Evolutionary conservation across 2,113 vertebrate species (phyloP), one percentile per base, ranked within the genome.

Genomic region (Empidonax traillii): DNA sequence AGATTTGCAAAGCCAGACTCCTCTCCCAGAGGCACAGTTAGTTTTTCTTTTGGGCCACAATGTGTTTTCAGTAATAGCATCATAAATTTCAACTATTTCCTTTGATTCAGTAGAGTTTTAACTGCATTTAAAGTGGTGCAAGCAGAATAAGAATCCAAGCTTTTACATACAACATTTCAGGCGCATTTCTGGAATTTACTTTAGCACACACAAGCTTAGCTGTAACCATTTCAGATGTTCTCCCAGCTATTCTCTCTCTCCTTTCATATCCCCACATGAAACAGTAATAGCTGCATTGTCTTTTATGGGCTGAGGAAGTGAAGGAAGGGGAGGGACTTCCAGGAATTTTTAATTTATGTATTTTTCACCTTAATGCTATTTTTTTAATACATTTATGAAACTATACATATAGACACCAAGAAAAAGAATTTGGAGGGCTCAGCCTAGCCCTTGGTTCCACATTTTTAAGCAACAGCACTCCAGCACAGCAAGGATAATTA

Each of bases 261-360:
- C 61, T 68, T 94, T 96, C 93, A 73, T 90, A 90, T n/a, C 73
- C 41, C 63, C 77, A 58, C 53, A 75, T 4, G 8, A 74, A 94
- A 91, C 69, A 72, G 73, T 35, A 92, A 93, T 49, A 93, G 66
- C 37, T 68, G 72, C 72, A 87, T 90, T 93, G 78, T 91, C 41
- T 93, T 87, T 72, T 90, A 91, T 86, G 33, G 74, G 58, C n/a
- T 56, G 67, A 91, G 91, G 83, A 96, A 94, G 68, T 35, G 12
- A 95, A 85, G 86, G 82, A 85, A 95, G 68, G 46, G 72, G 35
- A 95, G 91, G 87, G 37, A 96, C 39, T 94, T 96, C 93, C 92
- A 92, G 82, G 88, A 92, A 90, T 93, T 94, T 87, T 92, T 71
- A 73, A 93, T 94, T 93, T 87, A 83, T 19, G 11, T 44, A 81